A percentile compares a stretch with the other conserved stretches of the same genome.
phyloP scores from a whole-genome alignment of 2,888 invertebrate genomes.

The Anthophora plumipes region DNA sequence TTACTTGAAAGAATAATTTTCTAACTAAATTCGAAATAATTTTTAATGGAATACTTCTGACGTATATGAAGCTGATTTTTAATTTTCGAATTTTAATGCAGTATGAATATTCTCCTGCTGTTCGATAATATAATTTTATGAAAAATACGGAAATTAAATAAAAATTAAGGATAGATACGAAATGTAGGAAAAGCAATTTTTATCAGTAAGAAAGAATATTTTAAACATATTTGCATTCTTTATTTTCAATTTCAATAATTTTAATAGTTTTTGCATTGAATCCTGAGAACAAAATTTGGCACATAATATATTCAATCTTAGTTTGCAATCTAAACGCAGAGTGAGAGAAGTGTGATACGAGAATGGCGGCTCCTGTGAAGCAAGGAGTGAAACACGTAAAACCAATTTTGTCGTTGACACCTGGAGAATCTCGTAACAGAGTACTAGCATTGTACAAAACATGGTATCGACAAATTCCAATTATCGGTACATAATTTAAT shows the following conservation, averaged over 20 bases:
- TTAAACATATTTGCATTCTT: neutral
- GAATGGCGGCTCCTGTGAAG: constrained; percentile 43
- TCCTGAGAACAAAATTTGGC: neutral
- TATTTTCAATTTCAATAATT: neutral
- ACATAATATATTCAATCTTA: neutral
- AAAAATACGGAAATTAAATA: neutral
- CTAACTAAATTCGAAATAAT: neutral
- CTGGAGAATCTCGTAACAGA: constrained; percentile 91
- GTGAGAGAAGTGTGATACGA: neutral
- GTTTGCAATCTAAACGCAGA: neutral
- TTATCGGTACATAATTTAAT: constrained; percentile 89
- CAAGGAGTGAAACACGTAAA: constrained; percentile 89
- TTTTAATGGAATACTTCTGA: neutral
- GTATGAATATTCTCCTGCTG: neutral
- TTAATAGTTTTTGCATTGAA: neutral
- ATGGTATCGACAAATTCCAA: constrained; percentile 97
- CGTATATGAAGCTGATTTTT: neutral
- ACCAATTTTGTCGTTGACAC: constrained; percentile 93
- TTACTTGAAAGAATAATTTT: neutral
- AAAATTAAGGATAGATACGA: neutral
- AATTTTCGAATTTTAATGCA: neutral
- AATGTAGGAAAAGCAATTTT: neutral
- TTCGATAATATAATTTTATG: neutral
- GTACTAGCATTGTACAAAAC: constrained; percentile 96
- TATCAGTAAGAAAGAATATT: neutral